Base-by-base conservation (phyloP, 2,888 invertebrate genomes). In the Timema podura region DNA sequence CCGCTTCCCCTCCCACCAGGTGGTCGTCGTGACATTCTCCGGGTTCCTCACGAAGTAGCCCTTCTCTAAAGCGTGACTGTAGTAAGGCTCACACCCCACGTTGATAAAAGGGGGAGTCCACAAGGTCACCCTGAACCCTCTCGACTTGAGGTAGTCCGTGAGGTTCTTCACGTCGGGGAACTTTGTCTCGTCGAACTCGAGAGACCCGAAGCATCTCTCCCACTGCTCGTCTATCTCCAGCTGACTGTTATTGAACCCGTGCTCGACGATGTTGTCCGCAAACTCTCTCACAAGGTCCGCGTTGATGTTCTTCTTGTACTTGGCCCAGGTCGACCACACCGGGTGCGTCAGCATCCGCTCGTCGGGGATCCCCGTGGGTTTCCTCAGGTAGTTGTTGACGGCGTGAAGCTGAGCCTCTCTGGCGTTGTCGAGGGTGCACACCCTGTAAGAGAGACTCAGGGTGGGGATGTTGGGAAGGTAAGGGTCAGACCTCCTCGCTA, bases 91-190 rank as follows among this genome's bases (percentile, higher is more conserved):
- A 76, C 93, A 93, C 68, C 87, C 87, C 74, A 85, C 83, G 77
- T 94, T 92, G 30, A 94, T 89, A 79, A 95, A 95, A 0, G 95
- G 95, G 85, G 94, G 93, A 66, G 90, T 87, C 93, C 95, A 95
- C 6, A 94, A 82, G 0, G 92, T 88, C 0, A 92, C 89, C 46
- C 91, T 86, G 79, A 91, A 92, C 0, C 90, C 73, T 47, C 54
- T 47, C 2, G 48, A 51, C 57, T 77, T 75, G 45, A 95, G 82
- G 61, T 86, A 82, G 48, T 83, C 80, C 0, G 90, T 84, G 13
- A 92, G 82, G 66, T 83, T 79, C 68, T 83, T 85, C 15, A 92
- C 85, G 74, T 91, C 82, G 0, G 90, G 88, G 76, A 95, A 91
- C 78, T 90, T 92, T 46, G 48, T 81, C 44, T 82, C 81, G 75